Base-by-base conservation (phyloP, 2,797 vertebrate species). In the Neopelma chrysocephalum region DNA sequence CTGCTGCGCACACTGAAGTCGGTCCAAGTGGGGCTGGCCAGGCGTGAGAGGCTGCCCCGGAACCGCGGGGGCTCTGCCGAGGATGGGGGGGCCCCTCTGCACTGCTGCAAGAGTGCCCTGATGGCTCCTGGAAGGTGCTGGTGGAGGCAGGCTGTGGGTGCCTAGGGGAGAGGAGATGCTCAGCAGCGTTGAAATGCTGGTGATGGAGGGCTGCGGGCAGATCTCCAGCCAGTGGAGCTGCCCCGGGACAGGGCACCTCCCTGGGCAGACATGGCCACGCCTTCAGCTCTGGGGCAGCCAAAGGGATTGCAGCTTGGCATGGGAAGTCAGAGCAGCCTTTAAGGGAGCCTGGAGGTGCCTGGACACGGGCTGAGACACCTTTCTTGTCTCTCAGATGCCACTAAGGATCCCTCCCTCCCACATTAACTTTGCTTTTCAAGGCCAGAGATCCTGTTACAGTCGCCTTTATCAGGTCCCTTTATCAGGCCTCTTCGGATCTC, bases 241-340 rank as follows among this genome's bases (percentile, higher is more conserved):
- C 40, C 40, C 23, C 58, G 0, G 0, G 23, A 14, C 4, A 0
- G 8, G 38, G 11, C 42, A 14, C 17, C 47, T 78, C 29, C 23
- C 8, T 1, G 0, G 19, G 54, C 64, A 66, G 65, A 60, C 15
- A 5, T 0, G 0, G 56, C 32, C 10, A n/a, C 0, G 0, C 1
- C 0, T 43, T 34, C 1, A 3, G 34, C 70, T 23, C 36, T 57
- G 78, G 29, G 54, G 23, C 5, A 2, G 68, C 38, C 3, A 8
- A 25, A 58, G 36, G 29, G 18, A 31, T 47, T 18, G 25, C 32
- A 57, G 47, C 21, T 42, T 0, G 0, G 10, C 8, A 2, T 68
- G 80, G 60, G 80, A 86, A 72, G 8, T 68, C 54, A 21, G 34
- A 85, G 32, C 38, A 61, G 70, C 43, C 22, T 89, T 84, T 34